Evolutionary conservation across 2,113 vertebrate species (phyloP).

Genomic region (Engraulis encrasicolus): DNA sequence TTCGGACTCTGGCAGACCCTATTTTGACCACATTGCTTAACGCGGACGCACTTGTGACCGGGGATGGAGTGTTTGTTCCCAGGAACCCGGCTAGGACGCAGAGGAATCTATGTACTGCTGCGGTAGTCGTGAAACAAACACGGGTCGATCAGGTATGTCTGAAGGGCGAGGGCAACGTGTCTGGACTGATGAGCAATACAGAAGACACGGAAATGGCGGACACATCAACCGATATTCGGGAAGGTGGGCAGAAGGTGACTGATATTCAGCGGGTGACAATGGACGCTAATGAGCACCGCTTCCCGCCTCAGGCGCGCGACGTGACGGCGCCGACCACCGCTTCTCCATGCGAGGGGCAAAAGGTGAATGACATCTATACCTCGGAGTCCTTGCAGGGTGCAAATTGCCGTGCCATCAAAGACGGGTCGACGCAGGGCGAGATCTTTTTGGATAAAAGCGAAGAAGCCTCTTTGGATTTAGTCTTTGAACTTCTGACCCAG

Average conservation of each 20-base stretch:
- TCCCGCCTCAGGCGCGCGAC: conserved; percentile 69
- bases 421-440: conserved; percentile 77
- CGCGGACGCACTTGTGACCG: conserved; percentile 79
- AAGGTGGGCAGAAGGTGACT: conserved; percentile 62
- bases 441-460: conserved; percentile 97
- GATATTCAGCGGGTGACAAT: conserved; percentile 48
- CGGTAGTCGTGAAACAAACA: conserved; percentile 84
- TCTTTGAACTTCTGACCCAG: conserved; percentile 96
- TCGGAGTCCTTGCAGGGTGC: conserved; percentile 75
- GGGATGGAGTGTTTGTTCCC: conserved; percentile 87
- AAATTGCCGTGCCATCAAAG: conserved; percentile 70
- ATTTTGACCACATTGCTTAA: conserved; percentile 88
- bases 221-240: conserved; percentile 67
- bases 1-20: conserved; percentile 86
- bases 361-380: conserved; percentile 81
- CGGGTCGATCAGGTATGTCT: conserved; percentile 79
- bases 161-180: conserved; percentile 61
- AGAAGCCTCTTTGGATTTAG: conserved; percentile 94
- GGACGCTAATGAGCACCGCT: conserved; percentile 62
- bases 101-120: conserved; percentile 80
- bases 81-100: conserved; percentile 74
- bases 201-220: conserved; percentile 69
- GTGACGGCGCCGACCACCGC: conserved; percentile 73
- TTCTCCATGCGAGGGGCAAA: conserved; percentile 76
- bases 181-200: conserved; percentile 58